Evolutionary conservation across 2,888 invertebrate species (phyloP).

Genomic region (Thera obeliscata): DNA sequence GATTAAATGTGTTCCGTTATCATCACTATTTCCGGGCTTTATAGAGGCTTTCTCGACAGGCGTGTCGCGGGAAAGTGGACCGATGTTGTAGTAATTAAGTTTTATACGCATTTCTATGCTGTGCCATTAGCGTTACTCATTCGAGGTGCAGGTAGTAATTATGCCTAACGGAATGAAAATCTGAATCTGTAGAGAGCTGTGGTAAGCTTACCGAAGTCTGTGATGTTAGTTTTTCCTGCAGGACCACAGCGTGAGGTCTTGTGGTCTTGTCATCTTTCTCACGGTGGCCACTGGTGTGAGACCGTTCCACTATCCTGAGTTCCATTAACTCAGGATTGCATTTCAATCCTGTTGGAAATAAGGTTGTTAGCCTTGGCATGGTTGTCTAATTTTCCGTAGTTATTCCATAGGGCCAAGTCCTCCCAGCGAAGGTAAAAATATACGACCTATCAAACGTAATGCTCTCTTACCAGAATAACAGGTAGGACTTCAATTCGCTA

Average conservation of each 20-base stretch:
- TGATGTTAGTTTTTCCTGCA: neutral
- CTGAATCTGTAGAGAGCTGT: conserved; percentile 7
- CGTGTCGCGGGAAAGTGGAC: conserved; percentile 40
- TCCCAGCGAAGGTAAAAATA: conserved; percentile 19
- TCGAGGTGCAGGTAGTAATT: conserved; percentile 3
- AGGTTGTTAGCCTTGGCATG: neutral
- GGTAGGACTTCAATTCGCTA: conserved; percentile 1
- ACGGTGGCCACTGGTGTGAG: conserved; percentile 19
- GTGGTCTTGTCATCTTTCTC: conserved; percentile 9
- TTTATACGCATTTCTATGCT: conserved; percentile 39
- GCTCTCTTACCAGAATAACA: conserved; percentile 26
- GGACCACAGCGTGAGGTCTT: neutral
- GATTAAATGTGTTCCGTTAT: neutral
- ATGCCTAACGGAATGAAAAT: conserved; percentile 3
- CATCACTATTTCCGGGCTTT: neutral
- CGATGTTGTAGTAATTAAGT: conserved; percentile 38
- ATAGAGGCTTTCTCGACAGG: conserved; percentile 27
- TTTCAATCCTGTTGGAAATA: conserved; percentile 9
- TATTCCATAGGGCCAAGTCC: conserved; percentile 5
- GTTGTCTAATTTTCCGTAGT: conserved; percentile 14
- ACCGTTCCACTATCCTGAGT: conserved; percentile 13
- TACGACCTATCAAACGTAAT: conserved; percentile 27
- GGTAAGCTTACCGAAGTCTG: too few species aligned
- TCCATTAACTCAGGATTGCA: conserved; percentile 9
- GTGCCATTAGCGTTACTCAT: conserved; percentile 24